phyloP scores from a whole-genome alignment of 2,113 vertebrate genomes.

The Nerophis ophidion region DNA sequence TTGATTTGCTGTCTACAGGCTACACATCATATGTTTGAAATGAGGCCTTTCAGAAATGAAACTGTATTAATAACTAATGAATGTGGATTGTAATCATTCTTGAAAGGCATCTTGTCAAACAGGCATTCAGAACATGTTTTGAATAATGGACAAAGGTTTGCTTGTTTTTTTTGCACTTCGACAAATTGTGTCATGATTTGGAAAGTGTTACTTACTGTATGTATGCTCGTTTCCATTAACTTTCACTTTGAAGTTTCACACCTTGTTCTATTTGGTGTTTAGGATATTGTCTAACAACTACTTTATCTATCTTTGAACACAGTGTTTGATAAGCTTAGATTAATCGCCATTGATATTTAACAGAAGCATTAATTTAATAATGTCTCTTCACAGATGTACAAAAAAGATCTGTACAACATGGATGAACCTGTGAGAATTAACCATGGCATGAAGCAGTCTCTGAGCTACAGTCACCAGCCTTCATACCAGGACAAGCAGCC shows the following conservation, averaged over 20 bases:
- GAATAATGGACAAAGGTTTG: slow-evolving; percentile 45
- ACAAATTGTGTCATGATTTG: slow-evolving; percentile 26
- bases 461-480: slow-evolving; percentile 74
- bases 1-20: slow-evolving; percentile 71
- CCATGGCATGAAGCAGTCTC: slow-evolving; percentile 81
- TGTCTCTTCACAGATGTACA: slow-evolving; percentile 79
- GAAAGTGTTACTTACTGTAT: slow-evolving; percentile 15
- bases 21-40: slow-evolving; percentile 72
- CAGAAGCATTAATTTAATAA: slow-evolving; percentile 14
- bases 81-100: slow-evolving; percentile 40
- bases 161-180: slow-evolving; percentile 57
- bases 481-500: slow-evolving; percentile 85
- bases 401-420: slow-evolving; percentile 84
- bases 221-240: slow-evolving; percentile 14
- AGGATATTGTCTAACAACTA: slow-evolving; percentile 13
- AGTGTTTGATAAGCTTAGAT: neutral
- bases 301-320: slow-evolving; percentile 14
- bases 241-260: slow-evolving; percentile 15
- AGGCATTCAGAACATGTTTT: slow-evolving; percentile 55
- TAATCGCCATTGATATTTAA: neutral
- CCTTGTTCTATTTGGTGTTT: slow-evolving; percentile 19
- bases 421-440: slow-evolving; percentile 84
- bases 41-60: slow-evolving; percentile 68
- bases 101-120: slow-evolving; percentile 73
- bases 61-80: slow-evolving; percentile 6